Evolutionary conservation across 2,888 invertebrate genomes (phyloP), one percentile per base, ranked within the genome.

Genomic region (Sminthurinus aureus): DNA sequence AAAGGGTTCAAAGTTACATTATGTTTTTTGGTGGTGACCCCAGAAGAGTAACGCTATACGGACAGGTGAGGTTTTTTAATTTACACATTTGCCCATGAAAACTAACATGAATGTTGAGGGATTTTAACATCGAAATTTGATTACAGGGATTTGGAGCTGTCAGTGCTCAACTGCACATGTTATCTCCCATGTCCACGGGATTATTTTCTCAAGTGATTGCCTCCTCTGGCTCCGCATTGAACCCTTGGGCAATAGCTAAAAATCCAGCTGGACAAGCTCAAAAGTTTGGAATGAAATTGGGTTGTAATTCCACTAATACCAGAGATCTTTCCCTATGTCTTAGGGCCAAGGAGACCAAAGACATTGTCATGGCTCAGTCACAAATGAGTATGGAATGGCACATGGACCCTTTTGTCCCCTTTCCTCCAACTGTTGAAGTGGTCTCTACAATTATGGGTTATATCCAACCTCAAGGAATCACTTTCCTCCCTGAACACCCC

Each of bases 21-120:
- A 18, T 0, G 8, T 66, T 22, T 20, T 83, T 83, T 79, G 79
- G 85, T 13, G 87, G 87, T 13, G 86, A 87, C 69, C 82, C 85
- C 9, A 50, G 77, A 22, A 79, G 81, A 64, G 84, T 87, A 12
- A 85, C 85, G 0, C 13, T 87, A n/a, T 78, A 85, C 26, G 87
- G 87, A n/a, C n/a, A n/a, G n/a, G n/a, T n/a, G n/a, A n/a, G n/a
- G n/a, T n/a, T n/a, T n/a, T n/a, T n/a, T n/a, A n/a, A n/a, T n/a
- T n/a, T n/a, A n/a, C n/a, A n/a, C n/a, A n/a, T n/a, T n/a, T n/a
- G n/a, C n/a, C n/a, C n/a, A n/a, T n/a, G n/a, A n/a, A n/a, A n/a
- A n/a, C n/a, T n/a, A n/a, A n/a, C n/a, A n/a, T n/a, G n/a, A n/a
- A n/a, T n/a, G n/a, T n/a, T n/a, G n/a, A n/a, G n/a, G n/a, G n/a